Percentiles rank a stretch among this genome's conserved stretches.
These are phyloP conservation scores for Protaetia brevitarsis DNA, from an alignment of 1,140 invertebrate genomes.

Conservation along the genomic window DNA sequence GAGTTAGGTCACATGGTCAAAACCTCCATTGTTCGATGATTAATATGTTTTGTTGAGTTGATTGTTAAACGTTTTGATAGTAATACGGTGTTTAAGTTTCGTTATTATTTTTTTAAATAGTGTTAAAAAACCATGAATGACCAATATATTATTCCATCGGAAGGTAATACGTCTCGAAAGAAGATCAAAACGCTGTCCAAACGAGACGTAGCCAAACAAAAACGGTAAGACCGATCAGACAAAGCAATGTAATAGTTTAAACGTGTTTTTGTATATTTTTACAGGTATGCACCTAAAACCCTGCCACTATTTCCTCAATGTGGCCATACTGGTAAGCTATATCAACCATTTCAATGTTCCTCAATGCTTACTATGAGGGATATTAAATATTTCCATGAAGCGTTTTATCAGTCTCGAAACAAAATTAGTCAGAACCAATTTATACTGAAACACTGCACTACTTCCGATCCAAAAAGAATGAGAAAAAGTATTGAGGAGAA, in stretches of 20 bases:
- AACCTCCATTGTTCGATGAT: slow-evolving; percentile 14
- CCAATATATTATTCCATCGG: slow-evolving; percentile 12
- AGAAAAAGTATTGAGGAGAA: slow-evolving; percentile 2
- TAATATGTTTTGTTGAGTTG: neutral
- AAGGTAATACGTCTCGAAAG: slow-evolving; percentile 14
- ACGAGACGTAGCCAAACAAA: neutral
- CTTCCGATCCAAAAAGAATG: neutral
- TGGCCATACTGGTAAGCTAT: slow-evolving; percentile 15
- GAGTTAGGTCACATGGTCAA: slow-evolving; percentile 12
- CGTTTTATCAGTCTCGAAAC: neutral
- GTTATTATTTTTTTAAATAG: slow-evolving; percentile 13
- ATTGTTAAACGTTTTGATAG: slow-evolving; percentile 6
- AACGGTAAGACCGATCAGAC: neutral
- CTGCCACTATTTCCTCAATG: slow-evolving; percentile 14
- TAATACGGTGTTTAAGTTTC: slow-evolving; percentile 15
- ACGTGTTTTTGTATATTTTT: slow-evolving; percentile 17
- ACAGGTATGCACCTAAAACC: slow-evolving; percentile 8
- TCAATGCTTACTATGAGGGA: slow-evolving; percentile 12
- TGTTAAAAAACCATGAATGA: slow-evolving; percentile 14
- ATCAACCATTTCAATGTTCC: slow-evolving; percentile 8
- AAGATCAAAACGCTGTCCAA: neutral
- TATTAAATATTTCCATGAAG: slow-evolving; percentile 10
- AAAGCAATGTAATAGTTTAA: slow-evolving; percentile 8
- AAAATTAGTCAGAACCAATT: slow-evolving; percentile 6
- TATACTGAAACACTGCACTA: slow-evolving; percentile 3